phyloP scores from a whole-genome alignment of 2,113 vertebrate species.

The Siniperca knerii region DNA sequence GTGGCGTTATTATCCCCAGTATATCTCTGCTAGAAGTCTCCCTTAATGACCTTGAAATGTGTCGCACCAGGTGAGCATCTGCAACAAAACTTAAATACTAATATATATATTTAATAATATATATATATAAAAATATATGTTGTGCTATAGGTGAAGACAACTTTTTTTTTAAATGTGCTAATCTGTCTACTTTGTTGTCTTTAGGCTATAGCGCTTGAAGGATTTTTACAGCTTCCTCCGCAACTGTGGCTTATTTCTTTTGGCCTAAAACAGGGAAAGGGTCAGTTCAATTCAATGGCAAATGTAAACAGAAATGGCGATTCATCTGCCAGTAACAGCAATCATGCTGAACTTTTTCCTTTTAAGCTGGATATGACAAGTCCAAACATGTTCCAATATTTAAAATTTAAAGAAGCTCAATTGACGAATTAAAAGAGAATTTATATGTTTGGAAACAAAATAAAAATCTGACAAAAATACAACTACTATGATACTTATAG shows the following conservation, averaged over 20 bases:
- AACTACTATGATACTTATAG: conserved; percentile 34
- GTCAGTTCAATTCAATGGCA: conserved; percentile 52
- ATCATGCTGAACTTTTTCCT: conserved; percentile 29
- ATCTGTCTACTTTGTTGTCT: conserved; percentile 43
- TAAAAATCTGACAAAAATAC: conserved; percentile 41
- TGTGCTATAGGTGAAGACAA: background rate
- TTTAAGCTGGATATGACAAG: conserved; percentile 31
- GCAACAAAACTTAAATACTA: background rate
- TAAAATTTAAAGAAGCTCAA: conserved; percentile 40
- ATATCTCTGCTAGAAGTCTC: conserved; percentile 2
- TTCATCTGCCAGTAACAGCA: conserved; percentile 53
- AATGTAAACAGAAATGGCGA: conserved; percentile 45
- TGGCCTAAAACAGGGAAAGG: conserved; percentile 28
- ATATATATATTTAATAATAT: too few species aligned
- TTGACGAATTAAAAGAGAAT: conserved; percentile 46
- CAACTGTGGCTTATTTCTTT: conserved; percentile 60
- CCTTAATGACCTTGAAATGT: conserved; percentile 11
- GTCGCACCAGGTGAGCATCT: background rate
- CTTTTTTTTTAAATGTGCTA: background rate
- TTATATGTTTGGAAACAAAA: conserved; percentile 52
- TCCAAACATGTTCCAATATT: conserved; percentile 50
- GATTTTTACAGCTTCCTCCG: conserved; percentile 62
- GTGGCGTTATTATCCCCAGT: conserved; percentile 6
- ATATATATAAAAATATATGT: background rate
- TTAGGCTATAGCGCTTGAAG: conserved; percentile 16